phyloP scores from a whole-genome alignment of 2,113 vertebrate genomes.

The Cnemophilus loriae region DNA sequence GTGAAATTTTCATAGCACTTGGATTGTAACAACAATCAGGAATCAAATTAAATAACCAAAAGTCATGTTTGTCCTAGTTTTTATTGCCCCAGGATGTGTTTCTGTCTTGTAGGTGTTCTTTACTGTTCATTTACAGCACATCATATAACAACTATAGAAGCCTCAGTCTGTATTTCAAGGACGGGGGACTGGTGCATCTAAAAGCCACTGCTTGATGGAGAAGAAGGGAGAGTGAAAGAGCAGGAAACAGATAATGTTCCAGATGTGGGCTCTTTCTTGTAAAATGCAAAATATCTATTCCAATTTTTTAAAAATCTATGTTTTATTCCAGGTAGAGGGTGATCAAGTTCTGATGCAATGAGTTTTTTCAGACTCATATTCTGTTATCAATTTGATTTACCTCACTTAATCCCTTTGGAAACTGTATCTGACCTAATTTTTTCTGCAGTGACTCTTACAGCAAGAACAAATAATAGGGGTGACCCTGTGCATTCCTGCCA shows the following conservation, averaged over 20 bases:
- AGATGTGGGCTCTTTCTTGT: neutral
- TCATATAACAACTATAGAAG: neutral
- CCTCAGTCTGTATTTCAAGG: neutral
- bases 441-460: neutral
- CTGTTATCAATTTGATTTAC: slow-evolving; percentile 50
- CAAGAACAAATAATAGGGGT: slow-evolving; percentile 43
- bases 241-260: neutral
- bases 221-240: neutral
- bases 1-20: neutral
- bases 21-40: neutral
- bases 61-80: neutral
- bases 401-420: slow-evolving; percentile 50
- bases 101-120: neutral
- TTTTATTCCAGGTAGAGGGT: neutral
- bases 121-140: neutral
- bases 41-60: neutral
- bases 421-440: slow-evolving; percentile 47
- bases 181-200: fast-evolving
- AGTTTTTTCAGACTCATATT: neutral
- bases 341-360: neutral
- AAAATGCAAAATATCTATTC: neutral
- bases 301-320: neutral
- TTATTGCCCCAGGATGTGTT: neutral
- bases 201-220: neutral
- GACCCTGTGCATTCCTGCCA: slow-evolving; percentile 29